Evolutionary conservation across 2,797 vertebrate genomes (phyloP), one percentile per base, ranked within the genome.

Genomic region (Coregonus suidteri): DNA sequence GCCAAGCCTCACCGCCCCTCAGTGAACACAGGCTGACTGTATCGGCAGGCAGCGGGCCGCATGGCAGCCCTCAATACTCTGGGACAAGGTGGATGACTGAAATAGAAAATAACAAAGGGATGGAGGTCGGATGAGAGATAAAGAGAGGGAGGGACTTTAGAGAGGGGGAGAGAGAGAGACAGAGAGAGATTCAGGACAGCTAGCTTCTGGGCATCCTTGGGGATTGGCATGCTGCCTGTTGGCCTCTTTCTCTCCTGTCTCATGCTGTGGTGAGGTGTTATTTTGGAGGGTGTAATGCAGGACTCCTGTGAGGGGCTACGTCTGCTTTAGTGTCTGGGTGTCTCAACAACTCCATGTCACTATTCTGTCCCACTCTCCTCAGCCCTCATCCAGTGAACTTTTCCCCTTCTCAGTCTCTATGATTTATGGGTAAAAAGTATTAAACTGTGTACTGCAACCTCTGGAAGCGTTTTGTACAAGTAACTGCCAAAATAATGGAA

Each of bases 41-140:
- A 76, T 73, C 85, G 83, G 83, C 25, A 90, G 84, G 78, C 74
- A 64, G 70, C 59, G 37, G 52, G 65, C 20, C 41, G 73, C 83
- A 35, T 77, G 82, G 76, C 77, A 86, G 82, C 75, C 84, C 76
- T 82, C 82, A 25, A 18, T 47, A 53, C 72, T 78, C 81, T 74
- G 54, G 66, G 83, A 72, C 75, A 59, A 20, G 56, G 56, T 72
- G 79, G 68, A 77, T 79, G 4, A 86, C 84, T 69, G 6, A 73
- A 78, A 75, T 82, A 4, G 34, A 14, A 20, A 16, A 51, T 11
- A 52, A 51, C 1, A 69, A 20, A 54, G 11, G 66, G 62, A 18
- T 51, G 1, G 15, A 67, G 9, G n/a, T 1, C 5, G 66, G 76
- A 35, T 16, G 18, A 4, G 35, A n/a, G 37, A 71, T 11, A 31